Conservation (phyloP, 2,888 invertebrate species). For the Fragum sueziense region DNA sequence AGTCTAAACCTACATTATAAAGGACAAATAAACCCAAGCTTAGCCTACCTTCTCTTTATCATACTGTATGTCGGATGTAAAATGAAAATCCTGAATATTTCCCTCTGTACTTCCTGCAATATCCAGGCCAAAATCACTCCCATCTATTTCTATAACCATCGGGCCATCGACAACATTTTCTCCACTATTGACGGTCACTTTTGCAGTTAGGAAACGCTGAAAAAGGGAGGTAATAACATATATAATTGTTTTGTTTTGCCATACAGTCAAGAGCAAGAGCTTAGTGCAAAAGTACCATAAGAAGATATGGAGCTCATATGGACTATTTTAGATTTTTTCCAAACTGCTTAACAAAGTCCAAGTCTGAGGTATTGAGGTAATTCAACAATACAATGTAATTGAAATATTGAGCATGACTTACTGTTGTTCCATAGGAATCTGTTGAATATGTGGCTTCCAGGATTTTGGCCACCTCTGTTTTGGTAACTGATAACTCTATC, state of each 20-base stretch:
- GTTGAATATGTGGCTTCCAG: not conserved
- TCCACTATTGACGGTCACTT: not conserved
- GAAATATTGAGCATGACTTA: not conserved
- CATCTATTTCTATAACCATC: conserved; percentile 12
- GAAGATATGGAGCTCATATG: too few species aligned
- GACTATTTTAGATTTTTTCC: too few species aligned
- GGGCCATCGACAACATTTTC: not conserved
- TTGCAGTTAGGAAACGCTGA: not conserved
- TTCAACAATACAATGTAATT: not conserved
- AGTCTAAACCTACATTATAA: not conserved
- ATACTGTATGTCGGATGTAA: conserved; percentile 16
- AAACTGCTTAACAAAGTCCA: too few species aligned
- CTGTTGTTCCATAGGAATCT: not conserved
- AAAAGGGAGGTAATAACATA: too few species aligned
- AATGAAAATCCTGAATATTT: not conserved
- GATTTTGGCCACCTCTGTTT: not conserved
- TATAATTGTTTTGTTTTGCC: too few species aligned
- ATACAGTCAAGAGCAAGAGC: too few species aligned
- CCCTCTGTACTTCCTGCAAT: conserved; percentile 26
- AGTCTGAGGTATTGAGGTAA: too few species aligned
- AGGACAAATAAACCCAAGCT: not conserved
- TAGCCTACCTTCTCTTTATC: conserved; percentile 31
- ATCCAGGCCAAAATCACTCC: conserved; percentile 21
- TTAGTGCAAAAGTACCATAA: too few species aligned
- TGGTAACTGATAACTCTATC: not conserved